These are phyloP conservation scores for Diachasmimorpha longicaudata DNA, from an alignment of 1,140 invertebrate genomes.

Conservation along the genomic window DNA sequence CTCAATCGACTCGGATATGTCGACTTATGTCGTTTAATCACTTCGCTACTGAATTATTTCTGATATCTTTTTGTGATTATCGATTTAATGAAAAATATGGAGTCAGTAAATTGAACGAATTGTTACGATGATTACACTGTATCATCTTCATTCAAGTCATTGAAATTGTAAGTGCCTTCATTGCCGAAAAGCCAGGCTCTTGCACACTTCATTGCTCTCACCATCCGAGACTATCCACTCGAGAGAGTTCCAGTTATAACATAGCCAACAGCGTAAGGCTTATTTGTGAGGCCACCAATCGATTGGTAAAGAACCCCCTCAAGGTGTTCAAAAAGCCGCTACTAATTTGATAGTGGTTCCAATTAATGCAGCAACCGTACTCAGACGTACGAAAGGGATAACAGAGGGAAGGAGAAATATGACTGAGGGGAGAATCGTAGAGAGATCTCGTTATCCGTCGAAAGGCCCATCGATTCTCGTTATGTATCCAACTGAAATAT, in stretches of 20 bases:
- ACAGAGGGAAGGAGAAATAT: background rate
- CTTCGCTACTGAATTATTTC: too few relatives aligned
- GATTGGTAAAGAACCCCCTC: conserved; percentile 8
- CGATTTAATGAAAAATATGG: too few relatives aligned
- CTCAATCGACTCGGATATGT: too few relatives aligned
- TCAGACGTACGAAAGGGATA: background rate
- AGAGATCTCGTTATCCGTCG: background rate
- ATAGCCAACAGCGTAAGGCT: background rate
- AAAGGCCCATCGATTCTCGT: background rate
- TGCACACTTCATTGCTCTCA: background rate
- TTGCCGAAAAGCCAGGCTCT: background rate
- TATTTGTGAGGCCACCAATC: conserved; percentile 2
- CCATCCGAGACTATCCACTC: background rate
- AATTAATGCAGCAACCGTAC: conserved; percentile 9
- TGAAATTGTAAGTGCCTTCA: background rate
- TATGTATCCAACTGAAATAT: background rate
- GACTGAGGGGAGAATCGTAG: background rate
- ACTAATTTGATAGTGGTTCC: conserved; percentile 16
- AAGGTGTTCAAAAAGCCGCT: conserved; percentile 21
- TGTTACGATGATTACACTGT: too few relatives aligned
- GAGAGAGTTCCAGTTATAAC: background rate
- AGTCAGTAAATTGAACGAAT: too few relatives aligned
- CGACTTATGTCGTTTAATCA: too few relatives aligned
- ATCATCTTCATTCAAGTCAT: too few relatives aligned
- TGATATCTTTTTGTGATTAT: too few relatives aligned